A percentile compares a stretch with the other conserved stretches of the same genome.
phyloP scores from a whole-genome alignment of 2,888 invertebrate genomes.

The Xestobium rufovillosum region DNA sequence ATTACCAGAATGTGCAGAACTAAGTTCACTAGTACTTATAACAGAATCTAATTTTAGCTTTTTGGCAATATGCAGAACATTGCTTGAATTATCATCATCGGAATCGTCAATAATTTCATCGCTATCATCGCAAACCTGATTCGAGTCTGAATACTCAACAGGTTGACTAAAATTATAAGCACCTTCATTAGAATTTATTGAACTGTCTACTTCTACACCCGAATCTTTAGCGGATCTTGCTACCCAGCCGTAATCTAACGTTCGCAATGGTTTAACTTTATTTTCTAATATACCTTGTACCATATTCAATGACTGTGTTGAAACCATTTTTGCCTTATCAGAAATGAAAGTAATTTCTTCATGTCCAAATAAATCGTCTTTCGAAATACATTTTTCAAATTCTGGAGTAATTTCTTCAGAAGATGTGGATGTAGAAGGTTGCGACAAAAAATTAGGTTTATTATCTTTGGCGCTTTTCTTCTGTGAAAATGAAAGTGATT shows the following conservation, averaged over 20 bases:
- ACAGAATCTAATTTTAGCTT: slow-evolving; percentile 26
- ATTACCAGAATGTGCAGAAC: too few relatives aligned
- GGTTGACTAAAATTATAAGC: slow-evolving; percentile 25
- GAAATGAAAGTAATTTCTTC: slow-evolving; percentile 18
- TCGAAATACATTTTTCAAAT: slow-evolving; percentile 22
- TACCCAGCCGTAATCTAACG: slow-evolving; percentile 54
- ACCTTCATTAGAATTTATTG: slow-evolving; percentile 35
- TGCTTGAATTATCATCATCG: slow-evolving; percentile 37
- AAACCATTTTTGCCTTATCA: slow-evolving; percentile 17
- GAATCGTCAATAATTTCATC: slow-evolving; percentile 46
- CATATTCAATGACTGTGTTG: slow-evolving; percentile 32
- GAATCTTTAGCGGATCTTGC: slow-evolving; percentile 41
- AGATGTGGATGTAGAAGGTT: slow-evolving; percentile 11
- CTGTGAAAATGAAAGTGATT: slow-evolving; percentile 46
- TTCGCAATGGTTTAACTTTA: slow-evolving; percentile 31
- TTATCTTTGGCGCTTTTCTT: slow-evolving; percentile 16
- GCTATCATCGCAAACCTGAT: too few relatives aligned
- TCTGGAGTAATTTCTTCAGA: slow-evolving; percentile 9
- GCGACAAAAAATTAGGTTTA: slow-evolving; percentile 22
- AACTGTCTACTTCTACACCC: slow-evolving; percentile 18
- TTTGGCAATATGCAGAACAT: slow-evolving; percentile 30
- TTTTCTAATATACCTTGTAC: slow-evolving; percentile 31
- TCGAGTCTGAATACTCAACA: too few relatives aligned
- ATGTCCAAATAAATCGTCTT: slow-evolving; percentile 21
- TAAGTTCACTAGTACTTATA: too few relatives aligned